phyloP scores from a whole-genome alignment of 1,140 invertebrate species.

The Hylyphantes graminicola region DNA sequence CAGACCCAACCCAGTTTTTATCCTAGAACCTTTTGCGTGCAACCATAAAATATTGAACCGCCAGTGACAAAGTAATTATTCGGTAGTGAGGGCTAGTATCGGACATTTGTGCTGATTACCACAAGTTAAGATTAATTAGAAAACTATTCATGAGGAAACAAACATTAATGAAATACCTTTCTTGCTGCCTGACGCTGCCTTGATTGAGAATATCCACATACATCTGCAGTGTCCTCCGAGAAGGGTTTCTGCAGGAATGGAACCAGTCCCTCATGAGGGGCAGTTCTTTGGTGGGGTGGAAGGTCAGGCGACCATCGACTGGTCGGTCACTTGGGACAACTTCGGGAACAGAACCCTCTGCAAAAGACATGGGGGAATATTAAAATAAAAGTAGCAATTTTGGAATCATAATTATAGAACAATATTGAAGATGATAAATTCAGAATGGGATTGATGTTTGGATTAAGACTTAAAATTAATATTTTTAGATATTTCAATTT shows the following conservation, averaged over 20 bases:
- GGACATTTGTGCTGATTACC: too few relatives aligned
- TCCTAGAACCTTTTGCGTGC: too few relatives aligned
- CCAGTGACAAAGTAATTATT: too few relatives aligned
- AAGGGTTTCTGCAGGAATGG: conserved; percentile 63
- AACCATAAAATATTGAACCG: too few relatives aligned
- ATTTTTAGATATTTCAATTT: too few relatives aligned
- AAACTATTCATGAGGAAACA: background rate
- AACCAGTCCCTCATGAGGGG: conserved; percentile 66
- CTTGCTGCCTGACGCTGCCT: conserved; percentile 65
- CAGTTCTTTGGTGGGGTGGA: conserved; percentile 66
- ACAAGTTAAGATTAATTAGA: background rate
- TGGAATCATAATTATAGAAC: too few relatives aligned
- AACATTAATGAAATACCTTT: conserved; percentile 45
- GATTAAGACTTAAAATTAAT: too few relatives aligned
- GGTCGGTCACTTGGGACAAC: conserved; percentile 29
- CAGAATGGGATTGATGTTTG: too few relatives aligned
- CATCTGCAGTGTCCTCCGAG: conserved; percentile 63
- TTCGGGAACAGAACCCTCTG: conserved; percentile 45
- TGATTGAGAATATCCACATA: conserved; percentile 66
- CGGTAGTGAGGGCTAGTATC: too few relatives aligned
- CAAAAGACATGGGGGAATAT: background rate
- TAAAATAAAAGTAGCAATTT: background rate
- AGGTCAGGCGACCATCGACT: conserved; percentile 64
- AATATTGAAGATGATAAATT: too few relatives aligned
- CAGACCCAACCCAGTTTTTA: too few relatives aligned